Base-by-base conservation (phyloP, 2,888 invertebrate species). In the Monochamus alternatus region DNA sequence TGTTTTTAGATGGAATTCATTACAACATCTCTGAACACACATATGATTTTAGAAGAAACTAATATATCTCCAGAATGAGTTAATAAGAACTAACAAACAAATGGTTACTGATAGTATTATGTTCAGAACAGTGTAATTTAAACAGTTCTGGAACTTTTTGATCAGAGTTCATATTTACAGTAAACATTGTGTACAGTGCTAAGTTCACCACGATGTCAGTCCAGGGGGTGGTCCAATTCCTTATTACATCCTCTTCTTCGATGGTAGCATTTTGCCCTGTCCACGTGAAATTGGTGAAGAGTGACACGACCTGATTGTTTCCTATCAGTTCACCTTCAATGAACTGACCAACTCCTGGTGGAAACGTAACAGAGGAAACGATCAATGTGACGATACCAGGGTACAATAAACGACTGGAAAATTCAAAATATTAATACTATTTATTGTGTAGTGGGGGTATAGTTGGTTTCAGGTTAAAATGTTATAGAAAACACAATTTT, bases 271-370 rank as follows among this genome's bases (percentile, higher is more conserved):
- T 93, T 12, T 91, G 90, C 82, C 95, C 94, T 0, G 94, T 94
- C 98, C 98, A 98, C 0, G 98, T 98, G 89, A 98, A 98, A 89
- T 99, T 99, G 62, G 97, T 95, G 88, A 99, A 98, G 72, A 99
- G 90, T 8, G 92, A 91, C 55, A 93, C 89, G 64, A 96, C 94
- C 90, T 95, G 86, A 14, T 87, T 86, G 78, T 87, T 88, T 0
- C 86, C 87, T 0, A 86, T 86, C 47, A 86, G 78, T 44, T 83
- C 83, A 3, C 96, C 96, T 0, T 96, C 96, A 91, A 96, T 94
- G 87, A 96, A 99, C 87, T 97, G 95, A 2, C 99, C 99, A 32
- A 96, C 91, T 12, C 98, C 98, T 74, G 96, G 92, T 0, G 98
- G 99, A 90, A 98, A 99, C 32, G 97, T 95, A 0, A 97, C 91